Evolutionary conservation across 1,140 invertebrate species (phyloP).

Genomic region (Megathymus violae): DNA sequence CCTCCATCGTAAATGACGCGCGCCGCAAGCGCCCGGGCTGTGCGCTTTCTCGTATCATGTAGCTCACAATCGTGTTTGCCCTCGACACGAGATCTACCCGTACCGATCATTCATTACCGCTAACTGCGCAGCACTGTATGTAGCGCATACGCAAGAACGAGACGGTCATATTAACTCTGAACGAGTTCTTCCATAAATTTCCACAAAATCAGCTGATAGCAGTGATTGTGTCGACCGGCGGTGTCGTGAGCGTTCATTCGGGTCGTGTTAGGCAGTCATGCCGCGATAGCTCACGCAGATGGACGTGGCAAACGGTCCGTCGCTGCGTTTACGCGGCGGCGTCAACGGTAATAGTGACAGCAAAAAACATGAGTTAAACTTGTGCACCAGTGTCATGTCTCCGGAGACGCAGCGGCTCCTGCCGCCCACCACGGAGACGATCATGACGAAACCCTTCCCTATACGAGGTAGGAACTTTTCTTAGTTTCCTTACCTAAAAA

Average conservation of each 20-base stretch:
- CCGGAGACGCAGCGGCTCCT: conserved; percentile 86
- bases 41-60: conserved; percentile 7
- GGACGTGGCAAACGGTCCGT: conserved; percentile 82
- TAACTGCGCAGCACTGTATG: conserved; percentile 39
- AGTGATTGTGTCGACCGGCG: conserved; percentile 22
- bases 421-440: conserved; percentile 90
- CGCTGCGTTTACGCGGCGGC: conserved; percentile 84
- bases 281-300: conserved; percentile 65
- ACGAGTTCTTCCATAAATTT: conserved; percentile 43
- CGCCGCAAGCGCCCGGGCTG: background rate
- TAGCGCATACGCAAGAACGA: conserved; percentile 35
- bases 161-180: conserved; percentile 15
- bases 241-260: conserved; percentile 1
- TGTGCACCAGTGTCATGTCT: conserved; percentile 87
- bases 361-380: conserved; percentile 83
- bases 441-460: conserved; percentile 93
- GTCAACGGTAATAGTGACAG: conserved; percentile 79
- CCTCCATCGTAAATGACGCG: conserved; percentile 30
- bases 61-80: conserved; percentile 24
- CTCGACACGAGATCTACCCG: conserved; percentile 13
- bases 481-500: background rate
- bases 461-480: conserved; percentile 86
- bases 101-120: conserved; percentile 10
- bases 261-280: conserved; percentile 63
- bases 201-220: conserved; percentile 64